Conservation (phyloP, 2,888 invertebrate genomes). For the Tipula vernalis region DNA sequence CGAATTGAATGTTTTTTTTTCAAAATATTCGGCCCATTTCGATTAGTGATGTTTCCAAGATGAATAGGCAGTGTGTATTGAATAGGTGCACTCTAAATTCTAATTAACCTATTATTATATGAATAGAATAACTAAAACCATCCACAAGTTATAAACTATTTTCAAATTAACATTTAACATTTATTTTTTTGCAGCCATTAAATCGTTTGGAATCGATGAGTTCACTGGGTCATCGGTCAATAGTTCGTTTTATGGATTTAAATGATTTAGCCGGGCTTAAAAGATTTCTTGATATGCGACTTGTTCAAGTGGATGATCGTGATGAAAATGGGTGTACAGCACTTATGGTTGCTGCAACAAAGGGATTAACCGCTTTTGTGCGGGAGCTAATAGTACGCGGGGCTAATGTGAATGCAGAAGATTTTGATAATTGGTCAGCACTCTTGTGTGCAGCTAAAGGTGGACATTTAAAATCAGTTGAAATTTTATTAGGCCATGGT, state of each 20-base stretch:
- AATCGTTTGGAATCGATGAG: constrained; percentile 85
- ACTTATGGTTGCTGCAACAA: constrained; percentile 81
- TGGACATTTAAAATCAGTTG: constrained; percentile 70
- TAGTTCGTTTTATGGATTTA: constrained; percentile 65
- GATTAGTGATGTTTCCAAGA: too few relatives aligned
- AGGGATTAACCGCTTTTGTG: constrained; percentile 72
- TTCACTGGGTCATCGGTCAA: constrained; percentile 72
- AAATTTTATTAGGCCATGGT: constrained; percentile 71
- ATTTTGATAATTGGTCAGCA: constrained; percentile 88
- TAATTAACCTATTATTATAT: too few relatives aligned
- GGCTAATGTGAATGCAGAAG: constrained; percentile 84
- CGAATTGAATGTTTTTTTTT: too few relatives aligned
- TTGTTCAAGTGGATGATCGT: constrained; percentile 70
- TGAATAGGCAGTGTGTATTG: too few relatives aligned
- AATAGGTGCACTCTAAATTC: too few relatives aligned
- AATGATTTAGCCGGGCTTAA: constrained; percentile 70
- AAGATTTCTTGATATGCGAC: constrained; percentile 69
- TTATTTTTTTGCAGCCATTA: constrained; percentile 51
- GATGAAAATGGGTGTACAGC: constrained; percentile 93
- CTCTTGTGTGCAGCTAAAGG: constrained; percentile 82
- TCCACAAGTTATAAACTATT: too few relatives aligned
- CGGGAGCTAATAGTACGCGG: constrained; percentile 76
- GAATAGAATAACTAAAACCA: too few relatives aligned
- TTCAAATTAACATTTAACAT: not conserved
- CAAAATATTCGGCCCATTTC: too few relatives aligned